phyloP scores from a whole-genome alignment of 2,113 vertebrate genomes.

The Hyaena hyaena region DNA sequence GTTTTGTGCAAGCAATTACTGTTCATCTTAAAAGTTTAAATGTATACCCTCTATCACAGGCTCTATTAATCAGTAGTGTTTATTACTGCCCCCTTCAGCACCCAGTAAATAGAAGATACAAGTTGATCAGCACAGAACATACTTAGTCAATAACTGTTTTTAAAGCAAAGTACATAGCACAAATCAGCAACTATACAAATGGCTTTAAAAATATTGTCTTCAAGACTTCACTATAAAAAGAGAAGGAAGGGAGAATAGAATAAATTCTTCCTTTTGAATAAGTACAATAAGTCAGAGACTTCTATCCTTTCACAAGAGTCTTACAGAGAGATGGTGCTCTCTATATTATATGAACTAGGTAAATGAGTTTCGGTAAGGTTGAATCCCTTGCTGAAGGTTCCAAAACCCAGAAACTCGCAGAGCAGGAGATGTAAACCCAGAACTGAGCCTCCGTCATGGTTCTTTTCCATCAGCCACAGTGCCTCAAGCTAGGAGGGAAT shows the following conservation, averaged over 20 bases:
- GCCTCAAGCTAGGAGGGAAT: background rate
- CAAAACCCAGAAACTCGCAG: background rate
- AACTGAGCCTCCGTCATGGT: background rate
- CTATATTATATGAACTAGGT: background rate
- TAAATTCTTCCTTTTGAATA: background rate
- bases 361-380: background rate
- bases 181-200: background rate
- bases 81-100: constrained; percentile 39
- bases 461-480: background rate
- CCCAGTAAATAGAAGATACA: constrained; percentile 54
- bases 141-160: constrained; percentile 44
- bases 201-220: background rate
- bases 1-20: constrained; percentile 46
- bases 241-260: background rate
- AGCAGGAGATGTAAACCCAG: background rate
- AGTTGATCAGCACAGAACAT: background rate
- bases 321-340: background rate
- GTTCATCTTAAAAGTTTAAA: constrained; percentile 70
- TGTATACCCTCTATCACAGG: constrained; percentile 49
- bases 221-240: background rate
- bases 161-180: background rate
- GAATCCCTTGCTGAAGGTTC: background rate
- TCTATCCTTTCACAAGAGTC: background rate
- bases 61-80: constrained; percentile 53
- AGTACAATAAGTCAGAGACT: background rate